Evolutionary conservation across 2,113 vertebrate species (phyloP), one percentile per base, ranked within the genome.

Genomic region (Pungitius pungitius): DNA sequence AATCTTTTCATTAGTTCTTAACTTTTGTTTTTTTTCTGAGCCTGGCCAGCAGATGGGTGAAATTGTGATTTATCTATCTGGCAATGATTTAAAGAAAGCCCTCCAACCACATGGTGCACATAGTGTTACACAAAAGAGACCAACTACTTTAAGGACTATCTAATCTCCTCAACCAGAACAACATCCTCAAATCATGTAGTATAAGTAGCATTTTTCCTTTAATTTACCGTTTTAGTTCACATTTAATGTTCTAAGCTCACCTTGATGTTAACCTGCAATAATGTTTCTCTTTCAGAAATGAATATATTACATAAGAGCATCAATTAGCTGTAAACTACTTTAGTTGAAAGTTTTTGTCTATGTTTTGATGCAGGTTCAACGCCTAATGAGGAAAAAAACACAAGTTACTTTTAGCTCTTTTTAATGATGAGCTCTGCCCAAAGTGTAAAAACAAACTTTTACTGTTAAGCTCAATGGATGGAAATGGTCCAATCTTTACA

Each of bases 41-140:
- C 54, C 69, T 80, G 63, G 58, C 22, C 51, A 75, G 33, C 84
- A 88, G 81, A 86, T 84, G 86, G 83, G 40, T 60, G 39, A 51
- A 57, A 78, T 18, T 75, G 49, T 80, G 68, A 87, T 81, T 81
- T 79, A 85, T 81, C 69, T 79, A 3, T 75, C 62, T 88, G 86
- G 86, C 73, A 49, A 8, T 30, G 61, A 61, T 12, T 80, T 62
- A 77, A 86, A 88, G 78, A 56, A 76, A 65, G 27, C 61, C 37
- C 49, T n/a, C 18, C 45, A 11, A 65, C 56, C 49, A 70, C 57
- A 80, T 56, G 55, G 6, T 5, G 6, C 49, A 73, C 57, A 80
- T 52, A 59, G 51, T 51, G 33, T 7, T 10, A 26, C 20, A 73
- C 47, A 61, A 65, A 70, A 14, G 42, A 66, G 59, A 42, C 43